Evolutionary conservation across 2,113 vertebrate genomes (phyloP).

Genomic region (Mesitornis unicolor): DNA sequence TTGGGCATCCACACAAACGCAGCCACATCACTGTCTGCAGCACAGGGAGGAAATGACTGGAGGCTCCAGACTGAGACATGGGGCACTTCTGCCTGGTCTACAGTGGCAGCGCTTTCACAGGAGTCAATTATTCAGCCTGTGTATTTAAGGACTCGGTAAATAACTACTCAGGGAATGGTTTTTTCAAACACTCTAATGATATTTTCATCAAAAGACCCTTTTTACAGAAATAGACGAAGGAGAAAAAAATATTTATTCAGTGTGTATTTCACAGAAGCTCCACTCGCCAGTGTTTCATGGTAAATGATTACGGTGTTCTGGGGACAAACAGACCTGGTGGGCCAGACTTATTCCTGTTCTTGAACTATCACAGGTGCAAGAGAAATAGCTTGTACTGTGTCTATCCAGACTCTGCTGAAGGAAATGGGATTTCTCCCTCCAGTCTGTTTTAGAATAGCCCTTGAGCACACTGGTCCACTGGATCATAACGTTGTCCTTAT

Average conservation of each 20-base stretch:
- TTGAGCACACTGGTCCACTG: not conserved
- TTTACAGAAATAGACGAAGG: not conserved
- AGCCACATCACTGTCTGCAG: not conserved
- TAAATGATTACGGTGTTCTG: not conserved
- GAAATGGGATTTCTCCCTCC: not conserved
- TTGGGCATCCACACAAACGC: not conserved
- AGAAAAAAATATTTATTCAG: constrained; percentile 36
- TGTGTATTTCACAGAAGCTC: not conserved
- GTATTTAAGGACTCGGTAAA: constrained; percentile 57
- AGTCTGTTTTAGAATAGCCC: not conserved
- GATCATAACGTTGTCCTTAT: not conserved
- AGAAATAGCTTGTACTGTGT: not conserved
- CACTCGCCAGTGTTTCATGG: not conserved
- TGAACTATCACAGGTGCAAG: not conserved
- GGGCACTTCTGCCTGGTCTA: not conserved
- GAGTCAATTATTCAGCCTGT: not conserved
- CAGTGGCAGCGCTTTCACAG: not conserved
- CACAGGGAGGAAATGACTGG: not conserved
- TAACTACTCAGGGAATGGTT: not conserved
- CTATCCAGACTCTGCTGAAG: not conserved
- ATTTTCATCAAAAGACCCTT: constrained; percentile 55
- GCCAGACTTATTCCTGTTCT: not conserved
- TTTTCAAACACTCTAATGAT: constrained; percentile 1
- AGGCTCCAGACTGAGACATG: not conserved
- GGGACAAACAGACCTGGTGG: not conserved